phyloP scores from a whole-genome alignment of 2,797 vertebrate species.

The Pseudochirops cupreus region DNA sequence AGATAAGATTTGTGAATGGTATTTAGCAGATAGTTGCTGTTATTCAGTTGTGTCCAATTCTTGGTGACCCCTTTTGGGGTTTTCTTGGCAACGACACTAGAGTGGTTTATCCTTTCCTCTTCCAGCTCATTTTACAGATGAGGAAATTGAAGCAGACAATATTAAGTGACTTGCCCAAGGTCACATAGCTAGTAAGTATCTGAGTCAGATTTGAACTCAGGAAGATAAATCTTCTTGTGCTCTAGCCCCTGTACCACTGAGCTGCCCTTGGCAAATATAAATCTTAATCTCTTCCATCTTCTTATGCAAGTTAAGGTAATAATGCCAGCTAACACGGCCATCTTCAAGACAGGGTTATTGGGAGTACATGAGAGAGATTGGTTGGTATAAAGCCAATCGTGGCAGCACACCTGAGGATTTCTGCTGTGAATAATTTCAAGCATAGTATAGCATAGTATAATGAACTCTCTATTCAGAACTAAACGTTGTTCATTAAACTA shows the following conservation, averaged over 20 bases:
- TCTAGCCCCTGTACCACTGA: background rate
- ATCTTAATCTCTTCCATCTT: background rate
- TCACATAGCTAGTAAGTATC: background rate
- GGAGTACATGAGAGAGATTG: background rate
- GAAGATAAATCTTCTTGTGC: background rate
- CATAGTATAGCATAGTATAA: too few species aligned
- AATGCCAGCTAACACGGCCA: background rate
- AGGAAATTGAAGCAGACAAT: background rate
- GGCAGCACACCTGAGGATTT: too few species aligned
- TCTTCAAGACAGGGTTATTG: background rate
- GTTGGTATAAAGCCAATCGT: background rate
- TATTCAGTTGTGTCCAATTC: background rate
- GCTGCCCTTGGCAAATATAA: background rate
- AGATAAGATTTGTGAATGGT: background rate
- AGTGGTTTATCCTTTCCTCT: background rate
- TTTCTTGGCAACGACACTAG: background rate
- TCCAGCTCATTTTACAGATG: background rate
- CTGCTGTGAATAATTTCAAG: too few species aligned
- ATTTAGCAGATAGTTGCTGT: background rate
- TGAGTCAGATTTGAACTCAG: background rate
- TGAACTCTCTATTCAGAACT: too few species aligned
- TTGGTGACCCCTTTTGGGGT: background rate
- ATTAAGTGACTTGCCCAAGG: background rate
- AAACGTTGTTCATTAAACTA: too few species aligned
- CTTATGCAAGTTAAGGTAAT: background rate